A percentile compares a stretch with the other conserved stretches of the same genome.
These are phyloP conservation scores for Thyatira batis DNA, from an alignment of 2,888 invertebrate species.

Conservation along the genomic window DNA sequence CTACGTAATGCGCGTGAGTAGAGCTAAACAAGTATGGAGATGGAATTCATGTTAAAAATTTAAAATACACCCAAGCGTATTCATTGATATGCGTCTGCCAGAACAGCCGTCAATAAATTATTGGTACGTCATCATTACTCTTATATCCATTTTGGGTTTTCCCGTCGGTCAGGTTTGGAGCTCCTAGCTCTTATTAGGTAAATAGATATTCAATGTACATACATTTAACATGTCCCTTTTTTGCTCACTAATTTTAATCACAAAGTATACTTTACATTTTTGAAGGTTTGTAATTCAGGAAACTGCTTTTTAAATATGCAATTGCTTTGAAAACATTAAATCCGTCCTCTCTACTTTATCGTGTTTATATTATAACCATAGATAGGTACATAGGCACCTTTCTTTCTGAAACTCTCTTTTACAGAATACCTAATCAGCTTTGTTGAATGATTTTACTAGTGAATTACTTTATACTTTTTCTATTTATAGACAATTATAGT, in stretches of 20 bases:
- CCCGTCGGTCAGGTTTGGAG: neutral
- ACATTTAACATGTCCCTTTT: neutral
- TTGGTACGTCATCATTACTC: slow-evolving; percentile 2
- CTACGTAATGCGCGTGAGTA: slow-evolving; percentile 14
- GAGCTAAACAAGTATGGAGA: slow-evolving; percentile 28
- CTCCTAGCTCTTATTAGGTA: neutral
- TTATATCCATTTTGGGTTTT: neutral
- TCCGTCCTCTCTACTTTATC: too few species aligned
- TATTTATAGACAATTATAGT: too few species aligned
- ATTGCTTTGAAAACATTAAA: too few species aligned
- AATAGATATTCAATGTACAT: neutral
- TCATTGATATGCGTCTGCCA: neutral
- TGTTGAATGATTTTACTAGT: too few species aligned
- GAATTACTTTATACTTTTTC: too few species aligned
- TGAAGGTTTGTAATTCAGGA: too few species aligned
- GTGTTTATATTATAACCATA: too few species aligned
- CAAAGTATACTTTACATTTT: neutral
- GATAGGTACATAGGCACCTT: too few species aligned
- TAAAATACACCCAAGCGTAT: neutral
- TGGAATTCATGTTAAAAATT: slow-evolving; percentile 16
- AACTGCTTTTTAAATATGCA: too few species aligned
- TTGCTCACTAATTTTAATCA: neutral
- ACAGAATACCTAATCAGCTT: too few species aligned
- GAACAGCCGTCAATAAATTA: neutral
- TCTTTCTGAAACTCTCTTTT: too few species aligned